phyloP scores from a whole-genome alignment of 1,140 invertebrate genomes.

The Trichogramma pretiosum region DNA sequence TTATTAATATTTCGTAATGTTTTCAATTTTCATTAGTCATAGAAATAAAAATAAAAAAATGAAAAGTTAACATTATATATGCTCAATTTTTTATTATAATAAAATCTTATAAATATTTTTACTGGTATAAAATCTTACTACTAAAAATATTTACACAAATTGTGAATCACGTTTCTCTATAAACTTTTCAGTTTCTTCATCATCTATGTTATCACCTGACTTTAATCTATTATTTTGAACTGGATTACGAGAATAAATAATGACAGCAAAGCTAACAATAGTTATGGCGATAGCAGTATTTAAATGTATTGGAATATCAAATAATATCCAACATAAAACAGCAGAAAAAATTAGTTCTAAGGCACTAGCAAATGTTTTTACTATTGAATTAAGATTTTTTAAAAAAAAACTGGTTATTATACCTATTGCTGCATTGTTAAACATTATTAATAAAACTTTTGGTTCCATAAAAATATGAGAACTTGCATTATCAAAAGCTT shows the following conservation, averaged over 20 bases:
- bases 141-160: background rate
- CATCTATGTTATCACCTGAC: background rate
- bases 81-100: too few relatives aligned
- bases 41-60: too few relatives aligned
- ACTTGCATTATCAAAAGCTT: conserved; percentile 51
- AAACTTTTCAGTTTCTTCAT: conserved; percentile 2
- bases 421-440: conserved; percentile 85
- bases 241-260: conserved; percentile 85
- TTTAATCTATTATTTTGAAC: conserved; percentile 46
- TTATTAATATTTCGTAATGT: too few relatives aligned
- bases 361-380: conserved; percentile 93
- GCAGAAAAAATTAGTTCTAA: conserved; percentile 88
- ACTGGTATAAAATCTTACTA: too few relatives aligned
- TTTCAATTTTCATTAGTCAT: too few relatives aligned
- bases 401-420: conserved; percentile 92
- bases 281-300: conserved; percentile 76
- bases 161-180: conserved; percentile 1
- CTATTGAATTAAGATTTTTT: conserved; percentile 86
- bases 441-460: conserved; percentile 68
- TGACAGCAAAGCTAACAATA: conserved; percentile 74
- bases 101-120: too few relatives aligned
- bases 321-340: conserved; percentile 79
- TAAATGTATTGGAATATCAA: conserved; percentile 75
- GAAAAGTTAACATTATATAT: too few relatives aligned
- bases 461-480: conserved; percentile 34